Base-by-base conservation (phyloP, 2,888 invertebrate species). In the Strigamia crassipes region DNA sequence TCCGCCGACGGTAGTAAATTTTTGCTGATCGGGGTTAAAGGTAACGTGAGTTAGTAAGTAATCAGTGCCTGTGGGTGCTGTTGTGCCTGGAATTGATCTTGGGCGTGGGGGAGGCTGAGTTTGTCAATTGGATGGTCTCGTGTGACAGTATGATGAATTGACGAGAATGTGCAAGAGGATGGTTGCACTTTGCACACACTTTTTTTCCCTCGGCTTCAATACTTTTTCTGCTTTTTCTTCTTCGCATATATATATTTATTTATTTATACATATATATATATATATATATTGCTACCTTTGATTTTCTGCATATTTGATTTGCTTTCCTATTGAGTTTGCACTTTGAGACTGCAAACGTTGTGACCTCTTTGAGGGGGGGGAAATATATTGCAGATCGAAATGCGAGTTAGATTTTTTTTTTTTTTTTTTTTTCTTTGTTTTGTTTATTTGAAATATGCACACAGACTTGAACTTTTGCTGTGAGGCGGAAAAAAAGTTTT, bases 21-120 rank as follows among this genome's bases (percentile, higher is more conserved):
- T 46, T 46, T n/a, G n/a, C 15, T 46, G 46, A 46, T 46, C 15
- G 46, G n/a, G 56, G 56, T 56, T 56, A 56, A 56, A 56, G 56
- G 56, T 51, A 51, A 1, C 3, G 4, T 18, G 56, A 56, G 56
- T 56, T 56, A 56, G 56, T 56, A 56, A 56, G 56, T 56, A 56
- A 56, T 56, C 56, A 56, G 56, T 56, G 56, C 56, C 56, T 56
- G 56, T 56, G 56, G 56, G 18, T 56, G 56, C 56, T 56, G 56
- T 56, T 56, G 56, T 56, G 15, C n/a, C 56, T 56, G 56, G n/a
- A 56, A 56, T 56, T 56, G 56, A 56, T 56, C 56, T 4, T 4
- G 9, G 56, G 18, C 5, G 18, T 9, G 18, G 18, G 56, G 56
- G 6, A 56, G 56, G 18, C 18, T 18, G 18, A 56, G 56, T 56